Evolutionary conservation across 1,140 invertebrate genomes (phyloP).

Genomic region (Drosophila ficusphila): DNA sequence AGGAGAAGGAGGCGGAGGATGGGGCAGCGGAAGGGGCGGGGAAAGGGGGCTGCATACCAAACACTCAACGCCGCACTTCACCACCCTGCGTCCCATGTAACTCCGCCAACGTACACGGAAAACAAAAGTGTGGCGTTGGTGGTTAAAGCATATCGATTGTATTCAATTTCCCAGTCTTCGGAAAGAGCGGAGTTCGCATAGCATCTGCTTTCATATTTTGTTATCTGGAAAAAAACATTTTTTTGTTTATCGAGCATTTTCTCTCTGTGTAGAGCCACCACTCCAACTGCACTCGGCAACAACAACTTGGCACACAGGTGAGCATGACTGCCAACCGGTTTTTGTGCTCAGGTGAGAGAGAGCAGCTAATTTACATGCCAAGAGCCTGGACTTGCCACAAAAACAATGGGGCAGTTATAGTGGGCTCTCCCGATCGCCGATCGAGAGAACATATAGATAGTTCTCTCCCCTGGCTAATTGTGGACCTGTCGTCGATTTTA

Average conservation of each 20-base stretch:
- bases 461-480: conserved; percentile 66
- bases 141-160: too few relatives aligned
- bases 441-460: neutral
- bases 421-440: conserved; percentile 20
- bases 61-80: conserved; percentile 78
- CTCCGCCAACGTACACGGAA: conserved; percentile 35
- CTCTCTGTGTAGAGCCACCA: conserved; percentile 41
- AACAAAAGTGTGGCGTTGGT: too few relatives aligned
- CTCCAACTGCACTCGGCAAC: conserved; percentile 65
- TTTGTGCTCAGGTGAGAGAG: conserved; percentile 36
- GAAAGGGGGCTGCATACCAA: conserved; percentile 61
- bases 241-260: too few relatives aligned
- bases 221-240: too few relatives aligned
- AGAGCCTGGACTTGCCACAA: conserved; percentile 43
- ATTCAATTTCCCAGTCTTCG: too few relatives aligned
- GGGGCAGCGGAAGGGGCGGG: neutral
- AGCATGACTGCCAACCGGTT: conserved; percentile 43
- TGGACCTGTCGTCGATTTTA: conserved; percentile 80
- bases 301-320: conserved; percentile 55
- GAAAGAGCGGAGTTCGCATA: too few relatives aligned
- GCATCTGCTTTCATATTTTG: too few relatives aligned
- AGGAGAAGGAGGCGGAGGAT: neutral
- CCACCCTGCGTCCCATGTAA: conserved; percentile 50
- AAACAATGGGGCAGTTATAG: conserved; percentile 36
- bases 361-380: conserved; percentile 74